Percentiles rank a stretch among this genome's conserved stretches.
These are phyloP conservation scores for Neopipo cinnamomea DNA, from an alignment of 2,113 vertebrate genomes.

Conservation along the genomic window DNA sequence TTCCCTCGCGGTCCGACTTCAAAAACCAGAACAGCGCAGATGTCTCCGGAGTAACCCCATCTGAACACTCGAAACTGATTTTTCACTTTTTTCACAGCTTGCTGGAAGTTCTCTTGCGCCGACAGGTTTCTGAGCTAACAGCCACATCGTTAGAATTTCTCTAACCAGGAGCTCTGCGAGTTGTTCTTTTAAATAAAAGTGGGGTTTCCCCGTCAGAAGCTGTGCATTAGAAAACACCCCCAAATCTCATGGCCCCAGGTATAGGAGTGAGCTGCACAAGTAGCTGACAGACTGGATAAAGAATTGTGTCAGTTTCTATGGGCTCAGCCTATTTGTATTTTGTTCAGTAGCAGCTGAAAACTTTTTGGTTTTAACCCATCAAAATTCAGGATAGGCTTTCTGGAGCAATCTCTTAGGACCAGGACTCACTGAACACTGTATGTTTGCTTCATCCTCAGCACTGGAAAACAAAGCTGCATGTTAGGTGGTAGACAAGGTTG, in stretches of 20 bases:
- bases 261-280: background rate
- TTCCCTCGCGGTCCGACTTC: background rate
- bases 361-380: background rate
- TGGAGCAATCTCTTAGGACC: background rate
- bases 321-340: fast-evolving
- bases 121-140: background rate
- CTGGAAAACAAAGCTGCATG: background rate
- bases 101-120: background rate
- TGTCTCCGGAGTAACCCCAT: background rate
- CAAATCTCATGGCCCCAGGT: background rate
- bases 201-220: fast-evolving
- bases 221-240: background rate
- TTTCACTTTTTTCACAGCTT: background rate
- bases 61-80: background rate
- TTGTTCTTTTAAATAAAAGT: background rate
- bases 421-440: background rate
- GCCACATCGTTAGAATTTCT: background rate
- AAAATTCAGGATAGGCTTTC: background rate
- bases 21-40: background rate
- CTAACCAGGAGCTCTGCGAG: background rate
- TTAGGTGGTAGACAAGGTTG: background rate
- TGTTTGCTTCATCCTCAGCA: background rate
- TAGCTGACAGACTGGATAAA: background rate
- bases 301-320: background rate
- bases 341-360: background rate